Conservation (phyloP, 2,888 invertebrate genomes). For the Ormyrus nitidulus region DNA sequence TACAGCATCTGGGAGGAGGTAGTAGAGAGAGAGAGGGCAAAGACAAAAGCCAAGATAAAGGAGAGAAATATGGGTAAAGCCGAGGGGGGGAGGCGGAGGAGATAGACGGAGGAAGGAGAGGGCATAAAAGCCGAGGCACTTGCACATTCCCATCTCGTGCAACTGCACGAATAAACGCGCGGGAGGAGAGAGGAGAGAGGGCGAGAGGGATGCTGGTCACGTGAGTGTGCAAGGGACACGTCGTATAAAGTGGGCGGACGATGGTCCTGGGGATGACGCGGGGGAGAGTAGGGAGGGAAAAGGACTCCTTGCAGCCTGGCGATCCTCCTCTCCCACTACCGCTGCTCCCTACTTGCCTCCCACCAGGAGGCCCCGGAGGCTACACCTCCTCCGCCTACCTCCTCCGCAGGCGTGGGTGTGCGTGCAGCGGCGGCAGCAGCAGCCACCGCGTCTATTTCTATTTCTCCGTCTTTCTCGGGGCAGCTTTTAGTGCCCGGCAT, state of each 20-base stretch:
- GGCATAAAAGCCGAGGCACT: conserved; percentile 23
- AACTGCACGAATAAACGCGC: conserved; percentile 33
- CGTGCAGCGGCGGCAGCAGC: conserved; percentile 25
- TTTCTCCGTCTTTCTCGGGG: conserved; percentile 27
- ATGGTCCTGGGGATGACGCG: conserved; percentile 42
- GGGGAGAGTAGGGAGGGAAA: conserved; percentile 37
- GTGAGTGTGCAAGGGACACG: conserved; percentile 32
- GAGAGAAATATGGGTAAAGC: conserved; percentile 36
- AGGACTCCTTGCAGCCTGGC: conserved; percentile 34
- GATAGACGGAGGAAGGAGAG: conserved; percentile 28
- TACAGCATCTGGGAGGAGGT: conserved; percentile 39
- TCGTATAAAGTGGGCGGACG: conserved; percentile 43
- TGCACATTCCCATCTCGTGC: conserved; percentile 50
- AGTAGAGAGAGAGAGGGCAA: not conserved
- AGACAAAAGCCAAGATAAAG: conserved; percentile 38
- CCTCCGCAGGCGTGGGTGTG: not conserved
- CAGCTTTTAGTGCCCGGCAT: conserved; percentile 43
- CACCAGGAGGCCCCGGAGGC: not conserved
- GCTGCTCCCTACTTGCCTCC: conserved; percentile 1
- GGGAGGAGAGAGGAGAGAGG: conserved; percentile 6
- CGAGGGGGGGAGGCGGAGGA: conserved; percentile 29
- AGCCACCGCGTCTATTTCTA: conserved; percentile 42
- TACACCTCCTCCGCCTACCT: not conserved
- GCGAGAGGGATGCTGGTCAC: conserved; percentile 35
- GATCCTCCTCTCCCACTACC: conserved; percentile 15